Base-by-base conservation (phyloP, 2,888 invertebrate genomes). In the Hemistola chrysoprasaria region DNA sequence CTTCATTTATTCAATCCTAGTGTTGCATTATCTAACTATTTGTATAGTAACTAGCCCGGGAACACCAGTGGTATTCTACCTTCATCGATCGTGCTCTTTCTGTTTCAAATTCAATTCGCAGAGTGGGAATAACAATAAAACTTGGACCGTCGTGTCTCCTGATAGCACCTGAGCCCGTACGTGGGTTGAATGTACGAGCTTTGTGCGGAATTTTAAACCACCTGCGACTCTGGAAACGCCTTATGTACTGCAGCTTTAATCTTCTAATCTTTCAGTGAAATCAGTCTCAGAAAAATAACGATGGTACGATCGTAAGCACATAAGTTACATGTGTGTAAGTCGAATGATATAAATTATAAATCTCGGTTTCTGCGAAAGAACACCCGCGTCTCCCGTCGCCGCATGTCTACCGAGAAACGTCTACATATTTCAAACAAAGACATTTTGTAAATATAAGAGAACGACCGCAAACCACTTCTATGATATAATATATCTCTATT, bases 61-160 rank as follows among this genome's bases (percentile, higher is more conserved):
- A 1, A 11, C 11, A 24, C 32, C 8, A 29, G 51, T 49, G 58
- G 52, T 52, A 62, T 25, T 10, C 32, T 23, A 24, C n/a, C n/a
- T n/a, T n/a, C 76, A 85, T 85, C 63, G 84, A 84, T 81, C 79
- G 67, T 44, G 59, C 62, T 61, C 56, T 64, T 27, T 9, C 76
- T 80, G 75, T 81, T 86, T 84, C 73, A 80, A 85, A 87, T 87
- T 87, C 87, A 87, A 86, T 87, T 84, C 86, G 74, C 80, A 77
- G 73, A 87, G 86, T 85, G 86, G 79, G 72, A 74, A 76, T 75
- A 83, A 87, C 84, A 85, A 86, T 86, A 86, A 86, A 86, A 85
- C 73, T 59, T 62, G 70, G 65, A 65, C 63, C 69, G 66, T 62
- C 67, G 69, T 71, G 75, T 82, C 78, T 79, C 56, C 56, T 56